phyloP scores from a whole-genome alignment of 1,140 invertebrate genomes.

The Leptopilina clavipes region DNA sequence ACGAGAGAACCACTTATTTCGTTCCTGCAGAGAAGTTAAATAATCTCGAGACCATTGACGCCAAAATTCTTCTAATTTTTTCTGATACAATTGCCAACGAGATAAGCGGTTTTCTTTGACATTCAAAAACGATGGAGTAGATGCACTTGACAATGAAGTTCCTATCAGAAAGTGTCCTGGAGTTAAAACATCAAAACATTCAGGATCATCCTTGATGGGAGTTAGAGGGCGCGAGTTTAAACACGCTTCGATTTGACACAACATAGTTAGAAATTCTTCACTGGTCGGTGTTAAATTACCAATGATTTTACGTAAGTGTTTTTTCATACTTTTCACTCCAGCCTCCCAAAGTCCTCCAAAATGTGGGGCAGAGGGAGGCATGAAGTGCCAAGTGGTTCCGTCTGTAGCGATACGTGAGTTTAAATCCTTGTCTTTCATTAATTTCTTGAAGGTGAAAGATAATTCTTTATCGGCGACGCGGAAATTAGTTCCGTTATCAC shows the following conservation, averaged over 20 bases:
- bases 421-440: background rate
- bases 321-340: too few species aligned
- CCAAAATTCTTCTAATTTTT: slow-evolving; percentile 31
- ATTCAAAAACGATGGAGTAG: slow-evolving; percentile 37
- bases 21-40: background rate
- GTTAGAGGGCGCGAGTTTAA: background rate
- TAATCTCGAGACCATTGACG: slow-evolving; percentile 31
- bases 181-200: slow-evolving; percentile 32
- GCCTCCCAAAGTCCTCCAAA: too few species aligned
- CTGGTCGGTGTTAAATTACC: too few species aligned
- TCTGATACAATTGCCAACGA: slow-evolving; percentile 32
- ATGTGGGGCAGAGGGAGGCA: too few species aligned
- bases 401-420: background rate
- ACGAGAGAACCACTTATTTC: background rate
- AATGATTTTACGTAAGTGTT: too few species aligned
- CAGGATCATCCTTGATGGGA: slow-evolving; percentile 44
- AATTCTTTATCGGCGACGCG: background rate
- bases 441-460: background rate
- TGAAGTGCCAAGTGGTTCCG: too few species aligned
- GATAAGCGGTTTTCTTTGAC: slow-evolving; percentile 15
- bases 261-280: too few species aligned
- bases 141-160: slow-evolving; percentile 35
- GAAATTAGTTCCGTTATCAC: background rate
- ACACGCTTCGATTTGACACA: too few species aligned
- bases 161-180: slow-evolving; percentile 59